phyloP scores from a whole-genome alignment of 2,888 invertebrate species.

The Dysmachus trigonus region DNA sequence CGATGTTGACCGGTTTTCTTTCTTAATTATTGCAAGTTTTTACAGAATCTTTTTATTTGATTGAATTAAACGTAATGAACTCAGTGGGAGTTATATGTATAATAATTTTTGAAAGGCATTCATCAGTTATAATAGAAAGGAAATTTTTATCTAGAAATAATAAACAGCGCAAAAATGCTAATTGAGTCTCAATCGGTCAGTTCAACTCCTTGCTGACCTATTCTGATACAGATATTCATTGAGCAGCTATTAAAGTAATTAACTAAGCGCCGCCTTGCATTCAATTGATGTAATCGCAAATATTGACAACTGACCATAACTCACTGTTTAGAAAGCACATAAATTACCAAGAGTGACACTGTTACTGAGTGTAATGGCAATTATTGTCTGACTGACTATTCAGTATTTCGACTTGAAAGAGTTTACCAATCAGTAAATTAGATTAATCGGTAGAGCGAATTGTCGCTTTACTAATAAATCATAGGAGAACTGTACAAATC shows the following conservation, averaged over 20 bases:
- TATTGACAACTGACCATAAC: constrained; percentile 42
- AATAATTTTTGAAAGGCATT: too few relatives aligned
- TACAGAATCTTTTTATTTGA: too few relatives aligned
- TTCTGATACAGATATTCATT: constrained; percentile 25
- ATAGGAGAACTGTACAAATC: background rate
- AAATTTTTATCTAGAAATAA: too few relatives aligned
- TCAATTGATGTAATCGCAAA: constrained; percentile 40
- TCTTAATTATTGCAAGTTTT: too few relatives aligned
- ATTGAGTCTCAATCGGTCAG: background rate
- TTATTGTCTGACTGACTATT: constrained; percentile 21
- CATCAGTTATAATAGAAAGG: too few relatives aligned
- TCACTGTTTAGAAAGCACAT: constrained; percentile 44
- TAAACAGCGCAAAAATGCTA: background rate
- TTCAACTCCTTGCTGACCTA: constrained; percentile 19
- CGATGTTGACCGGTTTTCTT: too few relatives aligned
- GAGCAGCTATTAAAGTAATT: constrained; percentile 38
- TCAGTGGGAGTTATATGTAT: too few relatives aligned
- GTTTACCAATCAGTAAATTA: constrained; percentile 21
- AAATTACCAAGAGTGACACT: constrained; percentile 39
- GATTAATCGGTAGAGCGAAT: constrained; percentile 21
- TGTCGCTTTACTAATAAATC: constrained; percentile 19
- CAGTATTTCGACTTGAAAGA: constrained; percentile 33
- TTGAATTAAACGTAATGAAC: too few relatives aligned
- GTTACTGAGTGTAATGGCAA: constrained; percentile 41
- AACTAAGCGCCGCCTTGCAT: constrained; percentile 38